A percentile compares a stretch with the other conserved stretches of the same genome.
phyloP scores from a whole-genome alignment of 2,797 vertebrate species.

The Brachymystax lenok region DNA sequence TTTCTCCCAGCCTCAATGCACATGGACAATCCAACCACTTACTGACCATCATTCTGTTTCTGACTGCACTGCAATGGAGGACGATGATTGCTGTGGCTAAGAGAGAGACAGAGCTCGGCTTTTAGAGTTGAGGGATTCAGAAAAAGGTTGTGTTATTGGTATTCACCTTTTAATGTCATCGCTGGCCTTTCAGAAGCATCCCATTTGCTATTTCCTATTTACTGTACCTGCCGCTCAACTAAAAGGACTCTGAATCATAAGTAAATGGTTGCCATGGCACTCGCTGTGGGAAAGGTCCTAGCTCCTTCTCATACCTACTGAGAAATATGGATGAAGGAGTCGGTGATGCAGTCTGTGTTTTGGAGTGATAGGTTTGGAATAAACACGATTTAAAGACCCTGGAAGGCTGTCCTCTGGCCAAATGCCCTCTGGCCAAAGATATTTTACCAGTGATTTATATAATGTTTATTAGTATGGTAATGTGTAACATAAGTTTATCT shows the following conservation, averaged over 20 bases:
- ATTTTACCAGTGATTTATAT: neutral
- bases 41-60: constrained; percentile 3
- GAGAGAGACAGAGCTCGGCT: neutral
- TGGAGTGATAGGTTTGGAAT: neutral
- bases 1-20: constrained; percentile 1
- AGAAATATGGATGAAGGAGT: constrained; percentile 1
- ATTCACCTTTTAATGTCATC: constrained; percentile 43
- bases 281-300: neutral
- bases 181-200: constrained; percentile 35
- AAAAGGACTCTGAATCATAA: constrained; percentile 6
- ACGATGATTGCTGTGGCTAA: neutral
- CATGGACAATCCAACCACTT: constrained; percentile 1
- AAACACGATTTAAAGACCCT: neutral
- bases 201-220: constrained; percentile 40
- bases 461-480: no score
- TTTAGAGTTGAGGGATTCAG: constrained; percentile 1
- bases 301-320: neutral
- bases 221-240: constrained; percentile 16
- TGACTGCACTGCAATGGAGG: constrained; percentile 1
- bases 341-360: neutral
- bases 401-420: neutral
- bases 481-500: no score
- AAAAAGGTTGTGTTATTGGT: constrained; percentile 38
- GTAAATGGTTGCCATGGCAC: constrained; percentile 5
- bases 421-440: neutral